Evolutionary conservation across 2,797 vertebrate species (phyloP), one percentile per base, ranked within the genome.

Genomic region (Lepilemur septentrionalis): DNA sequence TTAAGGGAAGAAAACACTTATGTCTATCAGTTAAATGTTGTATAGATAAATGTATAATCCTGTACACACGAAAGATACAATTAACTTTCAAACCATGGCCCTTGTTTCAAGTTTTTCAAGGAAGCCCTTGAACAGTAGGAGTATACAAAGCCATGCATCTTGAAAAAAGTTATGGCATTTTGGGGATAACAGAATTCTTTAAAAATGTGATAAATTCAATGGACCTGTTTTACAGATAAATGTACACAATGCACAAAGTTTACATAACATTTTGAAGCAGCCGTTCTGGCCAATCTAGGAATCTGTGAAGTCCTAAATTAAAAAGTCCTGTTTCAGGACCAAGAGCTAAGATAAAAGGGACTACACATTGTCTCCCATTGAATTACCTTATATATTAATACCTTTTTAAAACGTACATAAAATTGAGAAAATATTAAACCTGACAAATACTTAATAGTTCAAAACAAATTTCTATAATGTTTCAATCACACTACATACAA

Each of bases 351-450:
- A 38, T 76, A 50, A 38, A 93, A 78, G 13, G 83, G 11, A 63
- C 35, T 76, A 61, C 14, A 81, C 18, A 55, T 48, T 28, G 52
- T 89, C 52, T 91, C 41, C 48, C 72, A 69, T 0, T 87, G 22
- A 93, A 87, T 69, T 52, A 89, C 25, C 48, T 72, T 59, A 72
- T 25, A 72, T 82, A 59, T 28, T 59, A 41, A 81, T 15, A 70
- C 5, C 59, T 83, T 55, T 35, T 3, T 2, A 63, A 93, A 95
- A 57, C 7, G 12, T 82, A 91, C n/a, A 76, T 30, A 75, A 81
- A 96, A 89, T 14, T 67, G 41, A 76, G 52, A 86, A 95, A 97
- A 84, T 69, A 93, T 32, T 87, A 81, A 91, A 72, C 22, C 32
- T 73, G 20, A 61, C 15, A 95, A 89, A 65, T 22, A 91, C 8